These are phyloP conservation scores for Minunthozetes semirufus DNA, from an alignment of 2,888 invertebrate species.

Conservation along the genomic window DNA sequence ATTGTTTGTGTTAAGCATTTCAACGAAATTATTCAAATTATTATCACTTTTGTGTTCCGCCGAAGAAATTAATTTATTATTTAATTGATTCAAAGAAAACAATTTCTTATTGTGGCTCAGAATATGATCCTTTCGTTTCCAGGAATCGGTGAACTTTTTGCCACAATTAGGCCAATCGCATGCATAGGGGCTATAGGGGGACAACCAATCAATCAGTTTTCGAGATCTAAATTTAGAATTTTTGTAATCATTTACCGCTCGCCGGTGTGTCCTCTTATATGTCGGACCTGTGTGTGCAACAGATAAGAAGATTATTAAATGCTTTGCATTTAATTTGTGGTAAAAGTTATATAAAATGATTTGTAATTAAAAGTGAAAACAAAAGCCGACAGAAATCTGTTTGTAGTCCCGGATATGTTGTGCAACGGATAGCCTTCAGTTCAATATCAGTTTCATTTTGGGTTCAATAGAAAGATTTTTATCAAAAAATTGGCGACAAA, in stretches of 20 bases:
- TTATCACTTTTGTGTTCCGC: background rate
- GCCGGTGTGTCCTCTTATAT: background rate
- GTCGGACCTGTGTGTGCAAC: background rate
- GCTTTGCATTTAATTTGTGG: too few relatives aligned
- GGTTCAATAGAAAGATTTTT: background rate
- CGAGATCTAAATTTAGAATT: too few relatives aligned
- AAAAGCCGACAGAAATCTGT: background rate
- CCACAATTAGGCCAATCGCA: slow-evolving; percentile 77
- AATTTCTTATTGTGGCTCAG: background rate
- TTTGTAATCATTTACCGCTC: background rate
- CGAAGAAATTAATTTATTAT: background rate
- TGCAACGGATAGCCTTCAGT: background rate
- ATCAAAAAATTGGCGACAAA: background rate
- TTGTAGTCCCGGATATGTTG: background rate
- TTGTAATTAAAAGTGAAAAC: background rate
- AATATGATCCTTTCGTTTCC: slow-evolving; percentile 21
- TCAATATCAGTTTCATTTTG: too few relatives aligned
- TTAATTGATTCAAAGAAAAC: background rate
- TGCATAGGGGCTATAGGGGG: slow-evolving; percentile 61
- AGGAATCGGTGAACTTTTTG: slow-evolving; percentile 70
- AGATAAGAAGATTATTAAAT: background rate
- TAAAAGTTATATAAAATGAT: background rate
- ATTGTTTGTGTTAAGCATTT: slow-evolving; percentile 17
- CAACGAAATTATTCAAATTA: slow-evolving; percentile 6
- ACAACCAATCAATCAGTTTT: background rate